These are phyloP conservation scores for Boloria selene DNA, from an alignment of 2,888 invertebrate genomes.

Conservation along the genomic window DNA sequence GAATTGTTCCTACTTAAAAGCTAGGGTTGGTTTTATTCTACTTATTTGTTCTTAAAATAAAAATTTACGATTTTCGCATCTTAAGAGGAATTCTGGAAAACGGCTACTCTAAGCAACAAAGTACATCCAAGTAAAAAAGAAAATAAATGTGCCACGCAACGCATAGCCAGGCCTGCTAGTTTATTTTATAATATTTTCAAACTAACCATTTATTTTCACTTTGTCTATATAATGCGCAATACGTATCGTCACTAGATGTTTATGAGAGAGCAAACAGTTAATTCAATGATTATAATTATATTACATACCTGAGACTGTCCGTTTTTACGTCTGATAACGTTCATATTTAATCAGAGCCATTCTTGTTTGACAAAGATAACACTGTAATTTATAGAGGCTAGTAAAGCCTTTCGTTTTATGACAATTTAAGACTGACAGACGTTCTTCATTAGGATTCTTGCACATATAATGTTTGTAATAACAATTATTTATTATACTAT, in stretches of 20 bases:
- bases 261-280: conserved; percentile 32
- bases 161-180: no score
- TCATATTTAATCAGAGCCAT: conserved; percentile 70
- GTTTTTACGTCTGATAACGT: conserved; percentile 70
- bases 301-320: conserved; percentile 57
- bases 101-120: no score
- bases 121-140: no score
- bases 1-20: no score
- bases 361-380: conserved; percentile 70
- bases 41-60: no score
- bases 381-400: conserved; percentile 73
- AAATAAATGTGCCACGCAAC: no score
- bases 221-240: conserved; percentile 3
- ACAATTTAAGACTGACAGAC: conserved; percentile 62
- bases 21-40: no score
- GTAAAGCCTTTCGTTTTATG: conserved; percentile 70
- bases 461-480: neutral
- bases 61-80: no score
- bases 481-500: neutral
- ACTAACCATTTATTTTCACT: neutral
- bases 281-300: conserved; percentile 34
- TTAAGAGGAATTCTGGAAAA: no score
- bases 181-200: no score
- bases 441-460: conserved; percentile 11
- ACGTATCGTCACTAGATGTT: conserved; percentile 11